phyloP scores from a whole-genome alignment of 92 coral and sea anemone genomes.

The Muricea muricata region DNA sequence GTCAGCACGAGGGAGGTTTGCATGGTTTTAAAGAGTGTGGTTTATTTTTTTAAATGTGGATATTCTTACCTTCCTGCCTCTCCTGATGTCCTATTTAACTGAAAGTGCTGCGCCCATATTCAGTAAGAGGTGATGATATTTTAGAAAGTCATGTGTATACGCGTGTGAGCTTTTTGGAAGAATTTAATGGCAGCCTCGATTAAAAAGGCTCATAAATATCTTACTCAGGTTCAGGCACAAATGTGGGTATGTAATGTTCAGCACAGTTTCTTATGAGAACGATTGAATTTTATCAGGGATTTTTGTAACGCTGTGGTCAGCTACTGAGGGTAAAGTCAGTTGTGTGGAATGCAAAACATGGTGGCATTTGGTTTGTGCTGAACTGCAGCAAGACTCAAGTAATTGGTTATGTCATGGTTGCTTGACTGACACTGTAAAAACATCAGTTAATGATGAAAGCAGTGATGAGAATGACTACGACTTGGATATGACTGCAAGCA shows the following conservation, averaged over 20 bases:
- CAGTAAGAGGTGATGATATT: too few relatives aligned
- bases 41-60: slow-evolving; percentile 33
- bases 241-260: slow-evolving; percentile 25
- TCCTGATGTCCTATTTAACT: slow-evolving; percentile 37
- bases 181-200: neutral
- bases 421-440: too few relatives aligned
- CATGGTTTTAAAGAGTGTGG: slow-evolving; percentile 46
- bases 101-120: slow-evolving; percentile 50
- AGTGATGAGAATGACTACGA: neutral
- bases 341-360: slow-evolving; percentile 55
- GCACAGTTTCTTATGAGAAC: slow-evolving; percentile 19
- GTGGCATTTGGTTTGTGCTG: slow-evolving; percentile 50
- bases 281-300: slow-evolving; percentile 2
- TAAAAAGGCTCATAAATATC: slow-evolving; percentile 29
- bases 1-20: slow-evolving; percentile 41
- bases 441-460: too few relatives aligned
- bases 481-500: too few relatives aligned
- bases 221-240: slow-evolving; percentile 2
- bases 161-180: slow-evolving; percentile 31
- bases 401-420: too few relatives aligned
- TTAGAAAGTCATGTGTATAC: slow-evolving; percentile 39
- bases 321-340: too few relatives aligned
- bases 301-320: slow-evolving; percentile 21
- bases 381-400: too few relatives aligned
- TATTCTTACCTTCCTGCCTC: slow-evolving; percentile 39